Evolutionary conservation across 2,888 invertebrate species (phyloP), one percentile per base, ranked within the genome.

Genomic region (Dicyrtomina minuta): DNA sequence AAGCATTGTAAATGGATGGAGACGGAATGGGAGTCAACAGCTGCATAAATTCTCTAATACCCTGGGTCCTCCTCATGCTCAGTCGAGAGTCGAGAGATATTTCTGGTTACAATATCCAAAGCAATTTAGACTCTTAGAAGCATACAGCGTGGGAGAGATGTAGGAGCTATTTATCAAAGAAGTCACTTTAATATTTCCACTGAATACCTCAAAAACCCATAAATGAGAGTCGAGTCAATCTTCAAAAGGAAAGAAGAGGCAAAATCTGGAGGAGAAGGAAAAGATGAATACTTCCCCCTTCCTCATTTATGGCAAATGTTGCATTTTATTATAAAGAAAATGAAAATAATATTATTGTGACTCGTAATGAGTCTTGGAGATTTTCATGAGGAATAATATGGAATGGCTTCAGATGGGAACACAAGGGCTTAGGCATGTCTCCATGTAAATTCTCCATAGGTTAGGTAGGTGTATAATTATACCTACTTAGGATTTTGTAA

Each of bases 131-230:
- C 53, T 53, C 53, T 53, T 53, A 24, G 22, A 6, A 53, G 53
- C 24, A 22, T n/a, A n/a, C n/a, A n/a, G n/a, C n/a, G 8, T 15
- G n/a, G 15, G 17, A 46, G n/a, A 17, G 17, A 15, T 15, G 46
- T 46, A 46, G 5, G n/a, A 46, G 17, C n/a, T 46, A 46, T 46
- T 46, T 46, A 17, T 46, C 46, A 17, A 46, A 46, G 46, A 33
- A 46, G 46, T 46, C 46, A 46, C 46, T 46, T 46, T 46, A 46
- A 17, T 17, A 46, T 46, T 46, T 46, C 46, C 46, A 12, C 46
- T 17, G 46, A 46, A 15, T 46, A 46, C 15, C 15, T 17, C 46
- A 15, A 46, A 46, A 46, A 46, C 46, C 46, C 17, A 46, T n/a
- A 46, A 15, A 15, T 46, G 15, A 13, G 4, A 46, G 46, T 46